These are phyloP conservation scores for Thunnus thynnus DNA, from an alignment of 2,113 vertebrate species.

Conservation along the genomic window DNA sequence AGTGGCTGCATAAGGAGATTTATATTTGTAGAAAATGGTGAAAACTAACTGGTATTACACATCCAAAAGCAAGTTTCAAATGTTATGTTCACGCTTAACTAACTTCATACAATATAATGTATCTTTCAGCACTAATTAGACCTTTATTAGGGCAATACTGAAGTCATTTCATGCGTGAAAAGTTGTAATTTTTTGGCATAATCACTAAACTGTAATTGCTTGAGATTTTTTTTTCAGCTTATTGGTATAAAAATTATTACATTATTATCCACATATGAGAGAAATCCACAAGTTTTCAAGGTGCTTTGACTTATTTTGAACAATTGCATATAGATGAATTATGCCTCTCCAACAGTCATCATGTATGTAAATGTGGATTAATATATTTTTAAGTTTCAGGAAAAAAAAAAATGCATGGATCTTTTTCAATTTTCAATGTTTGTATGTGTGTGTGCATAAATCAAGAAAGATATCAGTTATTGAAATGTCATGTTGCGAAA, in stretches of 20 bases:
- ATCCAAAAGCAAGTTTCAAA: neutral
- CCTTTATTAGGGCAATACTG: neutral
- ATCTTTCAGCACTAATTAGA: neutral
- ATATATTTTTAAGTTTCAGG: neutral
- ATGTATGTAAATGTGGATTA: no score
- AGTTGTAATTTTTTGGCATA: neutral
- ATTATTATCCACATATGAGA: neutral
- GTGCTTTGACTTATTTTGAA: neutral
- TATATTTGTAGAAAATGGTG: neutral
- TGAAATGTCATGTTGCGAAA: constrained; percentile 13
- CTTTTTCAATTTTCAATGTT: neutral
- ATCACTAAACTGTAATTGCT: neutral
- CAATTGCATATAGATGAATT: neutral
- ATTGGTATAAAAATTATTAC: neutral
- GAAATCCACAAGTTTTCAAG: neutral
- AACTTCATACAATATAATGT: neutral
- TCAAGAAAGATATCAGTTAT: constrained; percentile 16
- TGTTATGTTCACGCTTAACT: neutral
- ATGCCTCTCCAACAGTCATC: neutral
- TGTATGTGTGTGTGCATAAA: constrained; percentile 37
- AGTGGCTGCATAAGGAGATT: neutral
- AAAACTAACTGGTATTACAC: neutral
- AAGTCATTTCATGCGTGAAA: neutral
- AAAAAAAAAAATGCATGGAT: neutral
- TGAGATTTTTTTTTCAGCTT: neutral